phyloP scores from a whole-genome alignment of 1,140 invertebrate species.

The Temnothorax longispinosus region DNA sequence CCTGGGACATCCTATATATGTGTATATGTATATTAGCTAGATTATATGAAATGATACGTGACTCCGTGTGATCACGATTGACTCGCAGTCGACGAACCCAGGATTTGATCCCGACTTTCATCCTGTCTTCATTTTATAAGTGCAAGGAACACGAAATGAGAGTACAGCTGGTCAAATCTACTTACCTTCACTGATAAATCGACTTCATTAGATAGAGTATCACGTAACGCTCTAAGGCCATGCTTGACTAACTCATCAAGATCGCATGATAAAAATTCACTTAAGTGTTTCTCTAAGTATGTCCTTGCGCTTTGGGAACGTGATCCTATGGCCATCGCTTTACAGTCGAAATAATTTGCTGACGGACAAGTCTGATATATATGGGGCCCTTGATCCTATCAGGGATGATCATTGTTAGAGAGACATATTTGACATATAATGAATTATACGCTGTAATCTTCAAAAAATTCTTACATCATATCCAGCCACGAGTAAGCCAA shows the following conservation, averaged over 20 bases:
- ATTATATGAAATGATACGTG: no score
- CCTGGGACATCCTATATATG: no score
- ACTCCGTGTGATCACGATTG: no score
- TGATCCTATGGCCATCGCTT: conserved; percentile 99
- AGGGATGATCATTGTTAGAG: conserved; percentile 25
- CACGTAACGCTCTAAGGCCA: conserved; percentile 95
- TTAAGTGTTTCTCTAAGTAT: conserved; percentile 97
- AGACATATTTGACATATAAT: background rate
- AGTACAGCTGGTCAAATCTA: no score
- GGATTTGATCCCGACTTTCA: no score
- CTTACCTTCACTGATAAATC: conserved; percentile 96
- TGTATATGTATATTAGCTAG: background rate
- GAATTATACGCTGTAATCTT: background rate
- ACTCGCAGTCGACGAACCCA: no score
- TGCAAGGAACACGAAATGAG: no score
- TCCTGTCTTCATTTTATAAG: no score
- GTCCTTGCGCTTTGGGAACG: conserved; percentile 98
- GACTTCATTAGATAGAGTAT: conserved; percentile 98
- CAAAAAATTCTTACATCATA: conserved; percentile 93
- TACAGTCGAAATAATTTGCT: conserved; percentile 98
- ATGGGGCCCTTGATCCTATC: conserved; percentile 95
- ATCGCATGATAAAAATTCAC: conserved; percentile 90
- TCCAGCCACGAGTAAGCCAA: conserved; percentile 97
- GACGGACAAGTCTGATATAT: conserved; percentile 99
- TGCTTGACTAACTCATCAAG: conserved; percentile 97